These are phyloP conservation scores for Ctena decussata DNA, from an alignment of 2,888 invertebrate genomes.

Conservation along the genomic window DNA sequence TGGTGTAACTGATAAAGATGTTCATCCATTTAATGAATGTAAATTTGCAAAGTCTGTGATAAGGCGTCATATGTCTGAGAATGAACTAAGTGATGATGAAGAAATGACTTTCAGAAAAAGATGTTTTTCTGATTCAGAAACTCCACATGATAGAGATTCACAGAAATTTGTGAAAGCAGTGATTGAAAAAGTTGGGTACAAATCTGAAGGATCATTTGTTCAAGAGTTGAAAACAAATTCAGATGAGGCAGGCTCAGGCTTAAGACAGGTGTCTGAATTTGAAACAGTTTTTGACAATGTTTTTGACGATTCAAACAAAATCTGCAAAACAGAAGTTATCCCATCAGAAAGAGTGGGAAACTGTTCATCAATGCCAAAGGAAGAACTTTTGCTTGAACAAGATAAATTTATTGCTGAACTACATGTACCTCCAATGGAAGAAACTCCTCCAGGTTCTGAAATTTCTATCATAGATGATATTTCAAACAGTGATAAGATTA, in stretches of 20 bases:
- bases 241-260: not conserved
- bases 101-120: slow-evolving; percentile 8
- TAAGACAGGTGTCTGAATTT: not conserved
- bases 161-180: not conserved
- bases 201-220: slow-evolving; percentile 55
- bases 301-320: not conserved
- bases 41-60: slow-evolving; percentile 24
- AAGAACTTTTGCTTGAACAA: not conserved
- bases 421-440: slow-evolving; percentile 19
- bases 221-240: slow-evolving; percentile 14
- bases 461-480: not conserved
- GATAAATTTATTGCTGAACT: slow-evolving; percentile 16
- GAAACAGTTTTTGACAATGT: not conserved
- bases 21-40: slow-evolving; percentile 33
- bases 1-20: slow-evolving; percentile 23
- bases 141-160: not conserved
- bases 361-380: not conserved
- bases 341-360: not conserved
- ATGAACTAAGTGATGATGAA: slow-evolving; percentile 37
- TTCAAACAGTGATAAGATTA: not conserved
- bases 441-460: slow-evolving; percentile 33
- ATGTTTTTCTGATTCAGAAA: slow-evolving; percentile 49
- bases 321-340: not conserved
- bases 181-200: not conserved
- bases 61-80: slow-evolving; percentile 45